Conservation (phyloP, 2,113 vertebrate genomes). For the Tamias sibiricus region DNA sequence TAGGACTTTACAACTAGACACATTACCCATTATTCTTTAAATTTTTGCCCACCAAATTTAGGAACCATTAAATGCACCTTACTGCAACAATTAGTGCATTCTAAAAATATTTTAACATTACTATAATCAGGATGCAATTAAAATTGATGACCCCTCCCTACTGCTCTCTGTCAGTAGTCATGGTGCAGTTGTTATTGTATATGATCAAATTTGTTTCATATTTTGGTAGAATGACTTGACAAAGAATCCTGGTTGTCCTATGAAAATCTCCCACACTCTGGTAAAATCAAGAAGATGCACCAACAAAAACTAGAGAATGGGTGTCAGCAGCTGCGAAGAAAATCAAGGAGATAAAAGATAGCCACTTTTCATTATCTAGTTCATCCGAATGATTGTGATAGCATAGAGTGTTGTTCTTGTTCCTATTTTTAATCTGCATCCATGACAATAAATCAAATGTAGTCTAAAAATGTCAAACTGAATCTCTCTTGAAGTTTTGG, state of each 20-base stretch:
- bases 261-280: background rate
- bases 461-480: background rate
- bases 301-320: background rate
- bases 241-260: background rate
- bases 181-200: background rate
- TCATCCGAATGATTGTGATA: background rate
- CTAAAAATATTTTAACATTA: background rate
- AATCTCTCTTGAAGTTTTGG: background rate
- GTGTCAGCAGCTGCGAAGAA: background rate
- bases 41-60: background rate
- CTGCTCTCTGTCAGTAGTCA: background rate
- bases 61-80: background rate
- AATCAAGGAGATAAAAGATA: background rate
- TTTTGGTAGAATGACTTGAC: background rate
- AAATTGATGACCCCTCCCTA: background rate
- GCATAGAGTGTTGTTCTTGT: background rate
- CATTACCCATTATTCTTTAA: background rate
- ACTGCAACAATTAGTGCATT: background rate
- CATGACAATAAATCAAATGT: background rate
- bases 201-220: background rate
- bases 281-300: background rate
- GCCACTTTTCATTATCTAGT: background rate
- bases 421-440: background rate
- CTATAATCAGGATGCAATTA: background rate
- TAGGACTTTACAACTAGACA: background rate